Evolutionary conservation across 1,140 invertebrate genomes (phyloP).

Genomic region (Pseudomyrmex flavicornis): DNA sequence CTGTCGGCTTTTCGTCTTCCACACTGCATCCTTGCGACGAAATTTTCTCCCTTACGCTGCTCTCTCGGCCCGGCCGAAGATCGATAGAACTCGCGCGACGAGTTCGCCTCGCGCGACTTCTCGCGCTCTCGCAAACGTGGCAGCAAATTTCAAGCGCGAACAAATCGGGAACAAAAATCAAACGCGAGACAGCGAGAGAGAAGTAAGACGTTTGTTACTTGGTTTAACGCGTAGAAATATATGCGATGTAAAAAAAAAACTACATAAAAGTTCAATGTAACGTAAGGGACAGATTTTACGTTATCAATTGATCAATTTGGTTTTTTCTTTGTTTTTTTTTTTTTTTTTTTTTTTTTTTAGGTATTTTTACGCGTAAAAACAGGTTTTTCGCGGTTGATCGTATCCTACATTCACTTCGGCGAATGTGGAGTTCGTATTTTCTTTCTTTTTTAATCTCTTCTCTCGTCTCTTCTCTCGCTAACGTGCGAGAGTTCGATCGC

Average conservation of each 20-base stretch:
- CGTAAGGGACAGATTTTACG: not conserved
- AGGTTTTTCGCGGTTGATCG: constrained; percentile 16
- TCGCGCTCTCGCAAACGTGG: constrained; percentile 4
- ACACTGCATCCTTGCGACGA: constrained; percentile 58
- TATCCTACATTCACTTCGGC: not conserved
- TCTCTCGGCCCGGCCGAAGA: constrained; percentile 33
- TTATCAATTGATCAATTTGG: not conserved
- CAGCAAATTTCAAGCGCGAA: not conserved
- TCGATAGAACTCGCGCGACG: constrained; percentile 64
- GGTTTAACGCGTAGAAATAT: not conserved
- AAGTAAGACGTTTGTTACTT: not conserved
- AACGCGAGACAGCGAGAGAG: not conserved
- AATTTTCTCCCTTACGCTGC: constrained; percentile 45
- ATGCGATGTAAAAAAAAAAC: not conserved
- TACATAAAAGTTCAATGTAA: not conserved
- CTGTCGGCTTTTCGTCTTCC: constrained; percentile 45
- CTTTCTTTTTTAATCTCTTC: not conserved
- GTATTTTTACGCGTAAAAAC: constrained; percentile 9
- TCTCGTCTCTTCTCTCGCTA: not conserved
- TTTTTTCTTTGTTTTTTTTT: not conserved
- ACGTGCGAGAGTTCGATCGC: constrained; percentile 48
- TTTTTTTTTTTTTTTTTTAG: not conserved
- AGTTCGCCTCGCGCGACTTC: constrained; percentile 29
- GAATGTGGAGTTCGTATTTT: not conserved
- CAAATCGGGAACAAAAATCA: not conserved